Percentiles rank a stretch among this genome's conserved stretches.
Evolutionary conservation across 2,797 vertebrate species (phyloP).

Genomic region (Periophthalmus magnuspinnatus): DNA sequence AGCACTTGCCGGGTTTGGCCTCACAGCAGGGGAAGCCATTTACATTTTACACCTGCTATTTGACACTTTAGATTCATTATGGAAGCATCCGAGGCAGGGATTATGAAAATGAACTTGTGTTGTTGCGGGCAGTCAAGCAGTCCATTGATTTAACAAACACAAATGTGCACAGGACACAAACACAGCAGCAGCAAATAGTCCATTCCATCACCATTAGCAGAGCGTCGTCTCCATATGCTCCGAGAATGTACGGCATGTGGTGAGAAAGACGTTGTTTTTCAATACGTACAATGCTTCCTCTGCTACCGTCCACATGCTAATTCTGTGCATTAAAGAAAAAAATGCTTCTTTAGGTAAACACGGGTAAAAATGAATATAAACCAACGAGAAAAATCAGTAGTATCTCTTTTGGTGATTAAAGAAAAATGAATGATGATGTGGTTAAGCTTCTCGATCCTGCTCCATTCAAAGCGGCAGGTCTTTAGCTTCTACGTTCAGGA

Average conservation of each 20-base stretch:
- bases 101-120: conserved; percentile 54
- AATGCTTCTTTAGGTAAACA: neutral
- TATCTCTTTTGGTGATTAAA: neutral
- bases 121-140: conserved; percentile 46
- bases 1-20: conserved; percentile 56
- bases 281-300: conserved; percentile 11
- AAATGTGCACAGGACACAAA: conserved; percentile 25
- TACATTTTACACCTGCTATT: conserved; percentile 52
- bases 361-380: neutral
- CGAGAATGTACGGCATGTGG: conserved; percentile 59
- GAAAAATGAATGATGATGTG: no score
- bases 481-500: no score
- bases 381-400: neutral
- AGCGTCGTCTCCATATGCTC: conserved; percentile 56
- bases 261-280: conserved; percentile 24
- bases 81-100: conserved; percentile 46
- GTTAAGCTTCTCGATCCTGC: no score
- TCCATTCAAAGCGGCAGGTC: no score
- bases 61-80: conserved; percentile 55
- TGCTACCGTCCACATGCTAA: neutral
- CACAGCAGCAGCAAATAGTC: conserved; percentile 16
- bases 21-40: conserved; percentile 58
- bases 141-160: conserved; percentile 56
- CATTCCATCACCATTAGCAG: conserved; percentile 62
- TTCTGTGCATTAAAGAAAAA: neutral